Percentiles rank a stretch among this genome's conserved stretches.
phyloP scores from a whole-genome alignment of 64 coral and sea anemone species.

The Stichodactyla helianthus region DNA sequence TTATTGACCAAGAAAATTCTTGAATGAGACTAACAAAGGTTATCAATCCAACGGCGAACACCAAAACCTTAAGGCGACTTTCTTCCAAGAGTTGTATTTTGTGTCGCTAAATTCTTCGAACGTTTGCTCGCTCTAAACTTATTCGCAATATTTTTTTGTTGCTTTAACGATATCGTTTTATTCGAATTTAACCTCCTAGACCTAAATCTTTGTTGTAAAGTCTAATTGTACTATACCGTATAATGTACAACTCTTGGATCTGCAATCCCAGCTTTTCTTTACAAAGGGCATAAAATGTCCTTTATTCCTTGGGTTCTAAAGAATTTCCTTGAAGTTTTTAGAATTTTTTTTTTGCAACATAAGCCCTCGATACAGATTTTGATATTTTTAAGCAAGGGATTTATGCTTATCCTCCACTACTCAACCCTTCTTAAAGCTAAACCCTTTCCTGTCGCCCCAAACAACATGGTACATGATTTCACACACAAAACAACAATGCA shows the following conservation, averaged over 20 bases:
- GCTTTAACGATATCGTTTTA: neutral
- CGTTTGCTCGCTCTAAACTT: neutral
- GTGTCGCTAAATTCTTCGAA: neutral
- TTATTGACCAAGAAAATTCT: neutral
- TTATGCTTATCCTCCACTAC: constrained; percentile 19
- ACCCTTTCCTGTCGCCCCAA: constrained; percentile 32
- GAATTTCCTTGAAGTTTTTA: neutral
- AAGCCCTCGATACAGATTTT: constrained; percentile 32
- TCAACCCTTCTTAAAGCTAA: constrained; percentile 36
- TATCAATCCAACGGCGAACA: neutral
- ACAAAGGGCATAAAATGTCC: neutral
- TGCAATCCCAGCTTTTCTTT: neutral
- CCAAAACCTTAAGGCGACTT: neutral
- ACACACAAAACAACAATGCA: constrained; percentile 18
- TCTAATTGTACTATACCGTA: neutral
- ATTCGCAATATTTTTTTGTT: neutral
- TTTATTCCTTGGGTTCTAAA: neutral
- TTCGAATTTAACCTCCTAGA: neutral
- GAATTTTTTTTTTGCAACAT: constrained; percentile 11
- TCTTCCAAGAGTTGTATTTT: neutral
- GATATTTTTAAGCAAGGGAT: constrained; percentile 35
- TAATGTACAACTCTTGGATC: neutral
- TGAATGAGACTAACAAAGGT: neutral
- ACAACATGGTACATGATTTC: constrained; percentile 22
- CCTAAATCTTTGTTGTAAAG: neutral